Evolutionary conservation across 2,113 vertebrate species (phyloP), one percentile per base, ranked within the genome.

Genomic region (Oreochromis niloticus): DNA sequence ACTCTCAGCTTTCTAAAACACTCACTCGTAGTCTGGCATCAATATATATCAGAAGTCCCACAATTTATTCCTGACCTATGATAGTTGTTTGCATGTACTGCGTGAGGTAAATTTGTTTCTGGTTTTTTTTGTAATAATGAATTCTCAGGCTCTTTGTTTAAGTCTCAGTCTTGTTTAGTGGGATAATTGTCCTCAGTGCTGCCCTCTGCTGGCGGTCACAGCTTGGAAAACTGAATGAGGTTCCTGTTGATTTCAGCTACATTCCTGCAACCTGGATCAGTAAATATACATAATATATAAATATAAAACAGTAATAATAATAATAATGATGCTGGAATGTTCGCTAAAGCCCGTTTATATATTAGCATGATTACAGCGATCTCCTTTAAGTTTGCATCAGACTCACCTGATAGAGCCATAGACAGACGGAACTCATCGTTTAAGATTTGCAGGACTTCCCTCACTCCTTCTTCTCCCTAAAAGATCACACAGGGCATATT

Each of bases 401-500:
- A 92, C 96, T 96, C 92, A 98, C 98, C 98, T 83, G 97, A 96
- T 27, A 99, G 93, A 43, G 96, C 95, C 98, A 99, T 99, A 10
- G 97, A 97, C 48, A 97, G 94, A 68, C 95, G 96, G 92, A 99
- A 97, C 92, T 99, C 98, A 54, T 97, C 97, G 32, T 96, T 97
- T 41, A 99, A 91, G 90, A 99, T 98, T 84, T 97, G 96, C 91
- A 99, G 91, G n/a, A 99, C 96, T 0, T 98, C 96, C 30, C 83
- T 95, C 83, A 99, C 94, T 2, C 98, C 98, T 11, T 97, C 96
- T 92, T 98, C 97, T 3, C 98, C 98, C 98, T 99, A 91, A 79
- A 61, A 85, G 6, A 50, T 61, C 66, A 82, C 71, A 90, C 46
- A 48, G 5, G 6, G 22, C 6, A 32, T 3, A 27, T n/a, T 43